Evolutionary conservation across 1,140 invertebrate genomes (phyloP), one percentile per base, ranked within the genome.

Genomic region (Drosophila sp.): DNA sequence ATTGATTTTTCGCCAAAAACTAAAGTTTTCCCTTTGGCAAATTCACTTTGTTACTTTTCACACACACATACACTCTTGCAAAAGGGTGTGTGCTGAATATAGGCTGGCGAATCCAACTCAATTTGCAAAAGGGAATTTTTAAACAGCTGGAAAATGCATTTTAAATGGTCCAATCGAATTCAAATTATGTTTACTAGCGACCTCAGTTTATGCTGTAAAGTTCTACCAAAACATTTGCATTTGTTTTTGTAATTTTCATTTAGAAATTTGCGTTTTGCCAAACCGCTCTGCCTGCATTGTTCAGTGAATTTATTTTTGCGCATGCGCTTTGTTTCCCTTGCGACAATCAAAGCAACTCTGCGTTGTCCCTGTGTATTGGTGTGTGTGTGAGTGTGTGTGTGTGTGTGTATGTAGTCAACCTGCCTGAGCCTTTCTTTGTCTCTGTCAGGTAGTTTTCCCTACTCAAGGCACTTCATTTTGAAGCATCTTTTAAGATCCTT

Each of bases 341-440:
- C 43, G 48, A 54, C 41, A 54, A 48, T 59, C 61, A 89, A 87
- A 87, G 82, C 82, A 87, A 87, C 82, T 87, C 82, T 87, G 82
- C 45, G 62, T 50, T 65, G 43, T 45, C 7, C 43, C 27, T 40
- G 13, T 51, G 29, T 8, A 2, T 43, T 51, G 6, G 25, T 48
- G 43, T 59, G 48, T 46, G 41, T 69, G 45, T 48, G 40, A 61
- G 53, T 29, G 46, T 36, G 45, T 41, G 16, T 29, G 32, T 59
- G 59, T 53, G 45, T 67, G 43, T 62, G 45, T 69, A 43, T 73
- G 72, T 63, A 16, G 63, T 72, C 72, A 83, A 83, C 76, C 81
- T 86, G 80, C 41, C 57, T 57, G 46, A 51, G 80, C 62, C 80
- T 86, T 84, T 84, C 80, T 86, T 84, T 84, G 78, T 86, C 54